These are phyloP conservation scores for Asbolus verrucosus DNA, from an alignment of 1,140 invertebrate genomes.

Conservation along the genomic window DNA sequence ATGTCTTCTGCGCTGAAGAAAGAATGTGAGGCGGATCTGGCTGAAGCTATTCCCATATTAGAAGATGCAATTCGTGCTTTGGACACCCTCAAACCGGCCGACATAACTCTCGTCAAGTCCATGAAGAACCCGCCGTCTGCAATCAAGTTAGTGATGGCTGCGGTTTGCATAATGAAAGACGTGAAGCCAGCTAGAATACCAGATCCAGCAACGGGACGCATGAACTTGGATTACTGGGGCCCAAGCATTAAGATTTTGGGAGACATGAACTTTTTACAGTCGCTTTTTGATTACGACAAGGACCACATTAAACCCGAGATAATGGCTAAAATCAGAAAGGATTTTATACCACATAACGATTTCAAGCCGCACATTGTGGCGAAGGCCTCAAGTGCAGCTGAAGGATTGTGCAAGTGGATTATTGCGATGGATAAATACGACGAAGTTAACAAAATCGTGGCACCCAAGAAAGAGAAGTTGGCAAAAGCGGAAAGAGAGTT, in stretches of 20 bases:
- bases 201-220: constrained; percentile 82
- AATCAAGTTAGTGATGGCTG: constrained; percentile 94
- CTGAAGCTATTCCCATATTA: constrained; percentile 88
- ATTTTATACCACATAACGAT: constrained; percentile 85
- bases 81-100: constrained; percentile 92
- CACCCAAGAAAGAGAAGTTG: constrained; percentile 86
- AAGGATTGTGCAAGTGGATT: constrained; percentile 92
- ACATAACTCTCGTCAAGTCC: constrained; percentile 95
- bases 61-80: constrained; percentile 86
- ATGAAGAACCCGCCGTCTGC: constrained; percentile 98
- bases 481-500: constrained; percentile 82
- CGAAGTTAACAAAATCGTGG: constrained; percentile 77
- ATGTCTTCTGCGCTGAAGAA: constrained; percentile 84
- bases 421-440: constrained; percentile 95
- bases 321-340: constrained; percentile 87
- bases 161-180: constrained; percentile 89
- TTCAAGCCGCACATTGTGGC: constrained; percentile 90
- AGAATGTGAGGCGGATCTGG: constrained; percentile 93
- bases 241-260: constrained; percentile 91
- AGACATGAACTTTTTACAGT: constrained; percentile 89
- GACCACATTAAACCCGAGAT: constrained; percentile 86
- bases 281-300: constrained; percentile 90
- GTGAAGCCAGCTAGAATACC: constrained; percentile 86
- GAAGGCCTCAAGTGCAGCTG: constrained; percentile 90
- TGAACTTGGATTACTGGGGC: constrained; percentile 90